These are phyloP conservation scores for Pyrochroa serraticornis DNA, from an alignment of 2,888 invertebrate species.

Conservation along the genomic window DNA sequence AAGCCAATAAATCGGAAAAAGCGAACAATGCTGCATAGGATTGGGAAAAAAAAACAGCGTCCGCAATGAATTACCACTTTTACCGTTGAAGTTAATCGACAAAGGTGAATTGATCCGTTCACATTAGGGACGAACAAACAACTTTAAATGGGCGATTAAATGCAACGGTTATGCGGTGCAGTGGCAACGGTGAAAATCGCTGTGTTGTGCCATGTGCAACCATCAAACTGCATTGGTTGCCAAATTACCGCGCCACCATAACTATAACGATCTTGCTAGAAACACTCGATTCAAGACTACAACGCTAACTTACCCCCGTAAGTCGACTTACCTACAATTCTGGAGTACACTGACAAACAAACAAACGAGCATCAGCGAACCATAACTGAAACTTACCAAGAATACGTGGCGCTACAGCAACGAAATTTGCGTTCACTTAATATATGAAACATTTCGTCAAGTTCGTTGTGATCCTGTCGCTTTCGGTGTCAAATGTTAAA, in stretches of 20 bases:
- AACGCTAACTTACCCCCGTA: too few relatives aligned
- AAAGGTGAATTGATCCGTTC: slow-evolving; percentile 23
- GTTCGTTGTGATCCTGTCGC: too few relatives aligned
- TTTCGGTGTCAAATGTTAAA: too few relatives aligned
- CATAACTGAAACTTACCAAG: too few relatives aligned
- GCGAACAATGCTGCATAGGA: background rate
- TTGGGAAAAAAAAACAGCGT: slow-evolving; percentile 6
- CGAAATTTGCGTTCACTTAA: too few relatives aligned
- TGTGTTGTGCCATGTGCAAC: slow-evolving; percentile 18
- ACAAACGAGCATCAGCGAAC: too few relatives aligned
- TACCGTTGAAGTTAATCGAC: slow-evolving; percentile 11
- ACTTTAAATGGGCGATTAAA: slow-evolving; percentile 23
- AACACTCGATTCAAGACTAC: slow-evolving; percentile 1
- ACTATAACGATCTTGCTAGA: slow-evolving; percentile 8
- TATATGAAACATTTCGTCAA: too few relatives aligned
- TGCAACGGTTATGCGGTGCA: slow-evolving; percentile 15
- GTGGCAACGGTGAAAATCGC: slow-evolving; percentile 8
- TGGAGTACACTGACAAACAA: too few relatives aligned
- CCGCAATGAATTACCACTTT: slow-evolving; percentile 12
- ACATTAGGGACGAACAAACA: slow-evolving; percentile 21
- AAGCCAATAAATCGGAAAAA: slow-evolving; percentile 12
- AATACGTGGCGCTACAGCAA: too few relatives aligned
- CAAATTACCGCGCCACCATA: slow-evolving; percentile 9
- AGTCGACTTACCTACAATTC: too few relatives aligned
- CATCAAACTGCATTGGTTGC: slow-evolving; percentile 14